These are phyloP conservation scores for Athetis lepigone DNA, from an alignment of 2,888 invertebrate genomes.

Conservation along the genomic window DNA sequence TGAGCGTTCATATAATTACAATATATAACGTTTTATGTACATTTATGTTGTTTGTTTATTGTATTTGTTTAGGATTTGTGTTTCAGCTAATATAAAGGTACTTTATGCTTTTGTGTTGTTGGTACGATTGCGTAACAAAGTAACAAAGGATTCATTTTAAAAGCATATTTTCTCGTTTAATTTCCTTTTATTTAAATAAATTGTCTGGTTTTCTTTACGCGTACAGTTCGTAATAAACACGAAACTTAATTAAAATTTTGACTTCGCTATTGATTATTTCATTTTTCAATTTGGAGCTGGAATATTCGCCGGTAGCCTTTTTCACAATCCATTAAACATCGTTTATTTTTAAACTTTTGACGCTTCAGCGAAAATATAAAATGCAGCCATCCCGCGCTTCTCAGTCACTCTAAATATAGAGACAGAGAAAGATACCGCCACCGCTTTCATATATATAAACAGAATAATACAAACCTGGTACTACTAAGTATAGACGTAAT, in stretches of 20 bases:
- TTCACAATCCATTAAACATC: constrained; percentile 25
- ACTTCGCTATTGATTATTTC: background rate
- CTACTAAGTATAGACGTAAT: constrained; percentile 32
- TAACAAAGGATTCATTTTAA: constrained; percentile 48
- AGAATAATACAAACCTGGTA: constrained; percentile 38
- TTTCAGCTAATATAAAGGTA: constrained; percentile 30
- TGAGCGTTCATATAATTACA: constrained; percentile 28
- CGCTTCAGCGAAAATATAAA: constrained; percentile 34
- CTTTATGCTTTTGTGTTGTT: constrained; percentile 27
- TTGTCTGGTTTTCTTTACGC: constrained; percentile 2
- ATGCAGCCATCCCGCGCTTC: constrained; percentile 30
- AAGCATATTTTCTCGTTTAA: constrained; percentile 37
- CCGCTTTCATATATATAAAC: constrained; percentile 49
- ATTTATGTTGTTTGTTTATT: constrained; percentile 42
- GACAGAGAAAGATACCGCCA: constrained; percentile 49
- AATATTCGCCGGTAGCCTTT: constrained; percentile 8
- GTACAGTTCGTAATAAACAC: background rate
- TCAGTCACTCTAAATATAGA: constrained; percentile 50
- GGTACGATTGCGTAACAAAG: constrained; percentile 52
- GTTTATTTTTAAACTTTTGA: constrained; percentile 27
- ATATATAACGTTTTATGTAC: constrained; percentile 29
- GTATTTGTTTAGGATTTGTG: constrained; percentile 38
- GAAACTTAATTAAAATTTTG: background rate
- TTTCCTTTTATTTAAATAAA: constrained; percentile 36
- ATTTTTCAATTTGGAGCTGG: constrained; percentile 10